A percentile compares a stretch with the other conserved stretches of the same genome.
Evolutionary conservation across 2,797 vertebrate genomes (phyloP).

Genomic region (Pipistrellus pipistrellus): DNA sequence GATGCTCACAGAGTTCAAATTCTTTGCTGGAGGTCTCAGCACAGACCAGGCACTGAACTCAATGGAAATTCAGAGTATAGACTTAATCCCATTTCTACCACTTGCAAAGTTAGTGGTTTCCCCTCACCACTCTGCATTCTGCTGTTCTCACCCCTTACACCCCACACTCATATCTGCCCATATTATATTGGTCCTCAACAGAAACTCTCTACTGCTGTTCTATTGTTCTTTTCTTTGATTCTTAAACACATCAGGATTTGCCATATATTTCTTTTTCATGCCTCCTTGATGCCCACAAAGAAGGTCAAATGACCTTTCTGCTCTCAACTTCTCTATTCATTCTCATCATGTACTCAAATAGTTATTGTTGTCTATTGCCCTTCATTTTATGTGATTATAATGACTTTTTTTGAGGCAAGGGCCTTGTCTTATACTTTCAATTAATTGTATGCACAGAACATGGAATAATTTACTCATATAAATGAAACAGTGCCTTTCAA

Average conservation of each 20-base stretch:
- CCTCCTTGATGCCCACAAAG: not conserved
- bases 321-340: not conserved
- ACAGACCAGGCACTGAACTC: not conserved
- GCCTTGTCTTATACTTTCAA: constrained; percentile 1
- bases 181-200: not conserved
- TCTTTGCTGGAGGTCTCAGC: not conserved
- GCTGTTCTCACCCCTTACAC: not conserved
- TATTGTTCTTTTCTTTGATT: not conserved
- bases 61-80: not conserved
- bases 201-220: not conserved
- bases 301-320: not conserved
- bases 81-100: not conserved
- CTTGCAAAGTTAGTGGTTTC: not conserved
- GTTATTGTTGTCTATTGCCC: not conserved
- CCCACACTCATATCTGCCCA: not conserved
- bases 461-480: not conserved
- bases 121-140: not conserved
- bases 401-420: not conserved
- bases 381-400: constrained; percentile 28
- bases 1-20: not conserved
- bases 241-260: not conserved
- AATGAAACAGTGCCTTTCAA: constrained; percentile 13
- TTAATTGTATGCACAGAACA: not conserved
- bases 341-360: not conserved
- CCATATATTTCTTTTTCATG: not conserved